phyloP scores from a whole-genome alignment of 2,888 invertebrate genomes.

The Panorpa germanica region DNA sequence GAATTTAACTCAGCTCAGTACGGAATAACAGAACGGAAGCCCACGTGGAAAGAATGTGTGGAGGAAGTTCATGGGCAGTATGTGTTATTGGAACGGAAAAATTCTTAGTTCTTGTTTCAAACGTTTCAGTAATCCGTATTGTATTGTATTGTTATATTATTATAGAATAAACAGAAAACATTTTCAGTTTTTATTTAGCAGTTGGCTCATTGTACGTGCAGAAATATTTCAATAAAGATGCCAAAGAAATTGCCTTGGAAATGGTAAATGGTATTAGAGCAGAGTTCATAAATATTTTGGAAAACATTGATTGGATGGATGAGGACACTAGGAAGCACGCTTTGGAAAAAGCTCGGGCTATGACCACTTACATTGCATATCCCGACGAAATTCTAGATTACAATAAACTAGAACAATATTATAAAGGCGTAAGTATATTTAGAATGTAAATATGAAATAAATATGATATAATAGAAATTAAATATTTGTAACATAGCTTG shows the following conservation, averaged over 20 bases:
- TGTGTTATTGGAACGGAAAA: conserved; percentile 8
- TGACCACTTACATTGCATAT: conserved; percentile 83
- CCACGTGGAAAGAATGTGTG: conserved; percentile 84
- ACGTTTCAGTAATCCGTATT: conserved; percentile 66
- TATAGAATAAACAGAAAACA: too few species aligned
- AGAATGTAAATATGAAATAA: too few species aligned
- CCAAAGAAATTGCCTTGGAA: conserved; percentile 64
- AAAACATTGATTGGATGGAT: conserved; percentile 86
- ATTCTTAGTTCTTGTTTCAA: conserved; percentile 8
- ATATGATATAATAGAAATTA: too few species aligned
- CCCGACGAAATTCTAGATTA: conserved; percentile 77
- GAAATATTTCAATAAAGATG: conserved; percentile 71
- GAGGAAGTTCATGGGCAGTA: conserved; percentile 62
- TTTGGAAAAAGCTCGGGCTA: conserved; percentile 58
- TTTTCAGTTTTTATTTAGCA: conserved; percentile 44
- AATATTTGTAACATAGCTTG: too few species aligned
- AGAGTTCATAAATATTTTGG: conserved; percentile 64
- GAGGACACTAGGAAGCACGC: conserved; percentile 56
- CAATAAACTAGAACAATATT: conserved; percentile 60
- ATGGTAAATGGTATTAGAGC: conserved; percentile 74
- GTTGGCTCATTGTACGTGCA: conserved; percentile 74
- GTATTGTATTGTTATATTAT: conserved; percentile 53
- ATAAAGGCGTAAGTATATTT: conserved; percentile 48
- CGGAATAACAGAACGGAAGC: conserved; percentile 67
- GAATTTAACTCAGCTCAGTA: conserved; percentile 64